Percentiles rank a stretch among this genome's conserved stretches.
phyloP scores from a whole-genome alignment of 2,888 invertebrate genomes.

The Tiphia femorata region DNA sequence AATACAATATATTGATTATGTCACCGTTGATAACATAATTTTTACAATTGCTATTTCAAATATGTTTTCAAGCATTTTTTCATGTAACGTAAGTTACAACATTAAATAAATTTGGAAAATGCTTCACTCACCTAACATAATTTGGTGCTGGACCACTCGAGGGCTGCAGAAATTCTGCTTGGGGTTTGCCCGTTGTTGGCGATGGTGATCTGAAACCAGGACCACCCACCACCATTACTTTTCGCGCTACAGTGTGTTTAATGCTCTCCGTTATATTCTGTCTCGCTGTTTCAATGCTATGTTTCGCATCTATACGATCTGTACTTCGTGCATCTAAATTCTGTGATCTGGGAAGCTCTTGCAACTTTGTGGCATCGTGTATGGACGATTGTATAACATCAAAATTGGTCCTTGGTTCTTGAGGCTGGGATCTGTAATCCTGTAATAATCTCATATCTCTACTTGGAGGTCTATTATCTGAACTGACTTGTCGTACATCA shows the following conservation, averaged over 20 bases:
- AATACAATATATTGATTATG: no score
- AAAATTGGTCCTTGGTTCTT: slow-evolving; percentile 35
- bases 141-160: slow-evolving; percentile 65
- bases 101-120: background rate
- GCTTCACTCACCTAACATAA: slow-evolving; percentile 59
- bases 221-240: slow-evolving; percentile 78
- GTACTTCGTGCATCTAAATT: slow-evolving; percentile 44
- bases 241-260: slow-evolving; percentile 71
- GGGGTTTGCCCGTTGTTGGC: slow-evolving; percentile 71
- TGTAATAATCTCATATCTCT: slow-evolving; percentile 40
- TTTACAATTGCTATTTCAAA: no score
- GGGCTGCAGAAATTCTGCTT: slow-evolving; percentile 68
- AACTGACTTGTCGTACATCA: slow-evolving; percentile 33
- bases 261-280: slow-evolving; percentile 72
- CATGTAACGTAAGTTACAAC: no score
- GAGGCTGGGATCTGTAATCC: slow-evolving; percentile 37
- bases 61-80: no score
- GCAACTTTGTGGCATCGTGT: slow-evolving; percentile 44
- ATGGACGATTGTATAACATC: slow-evolving; percentile 43
- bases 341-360: slow-evolving; percentile 38
- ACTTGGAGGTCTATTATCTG: slow-evolving; percentile 41
- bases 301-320: slow-evolving; percentile 59
- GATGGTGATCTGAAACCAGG: slow-evolving; percentile 73
- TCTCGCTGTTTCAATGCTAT: slow-evolving; percentile 71
- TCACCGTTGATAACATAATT: no score